phyloP scores from a whole-genome alignment of 2,113 vertebrate species.

The Ictidomys tridecemlineatus region DNA sequence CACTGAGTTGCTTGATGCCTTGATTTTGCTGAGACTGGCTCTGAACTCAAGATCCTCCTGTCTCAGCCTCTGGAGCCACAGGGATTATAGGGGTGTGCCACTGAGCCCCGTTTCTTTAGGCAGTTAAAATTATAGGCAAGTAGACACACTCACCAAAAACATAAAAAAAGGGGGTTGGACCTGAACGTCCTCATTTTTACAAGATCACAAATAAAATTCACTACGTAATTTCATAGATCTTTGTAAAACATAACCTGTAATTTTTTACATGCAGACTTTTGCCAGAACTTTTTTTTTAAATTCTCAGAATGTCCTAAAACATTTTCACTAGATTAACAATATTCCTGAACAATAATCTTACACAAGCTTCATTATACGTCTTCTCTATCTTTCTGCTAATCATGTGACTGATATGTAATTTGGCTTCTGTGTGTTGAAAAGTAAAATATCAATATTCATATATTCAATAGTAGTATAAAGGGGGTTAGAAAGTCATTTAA shows the following conservation, averaged over 20 bases:
- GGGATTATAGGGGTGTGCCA: no score
- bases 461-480: neutral
- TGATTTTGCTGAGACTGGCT: no score
- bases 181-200: neutral
- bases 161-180: neutral
- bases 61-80: no score
- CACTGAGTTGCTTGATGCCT: no score
- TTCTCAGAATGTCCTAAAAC: slow-evolving; percentile 23
- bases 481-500: neutral
- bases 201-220: neutral
- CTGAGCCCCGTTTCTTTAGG: neutral
- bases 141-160: neutral
- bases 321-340: neutral
- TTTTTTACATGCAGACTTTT: neutral
- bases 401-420: neutral
- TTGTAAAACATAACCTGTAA: neutral
- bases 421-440: neutral
- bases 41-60: no score
- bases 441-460: neutral
- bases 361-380: neutral
- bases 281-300: neutral
- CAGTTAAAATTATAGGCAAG: neutral
- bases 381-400: neutral
- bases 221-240: neutral
- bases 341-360: neutral